Conservation (phyloP, 2,797 vertebrate genomes). For the Hippocampus kuda region DNA sequence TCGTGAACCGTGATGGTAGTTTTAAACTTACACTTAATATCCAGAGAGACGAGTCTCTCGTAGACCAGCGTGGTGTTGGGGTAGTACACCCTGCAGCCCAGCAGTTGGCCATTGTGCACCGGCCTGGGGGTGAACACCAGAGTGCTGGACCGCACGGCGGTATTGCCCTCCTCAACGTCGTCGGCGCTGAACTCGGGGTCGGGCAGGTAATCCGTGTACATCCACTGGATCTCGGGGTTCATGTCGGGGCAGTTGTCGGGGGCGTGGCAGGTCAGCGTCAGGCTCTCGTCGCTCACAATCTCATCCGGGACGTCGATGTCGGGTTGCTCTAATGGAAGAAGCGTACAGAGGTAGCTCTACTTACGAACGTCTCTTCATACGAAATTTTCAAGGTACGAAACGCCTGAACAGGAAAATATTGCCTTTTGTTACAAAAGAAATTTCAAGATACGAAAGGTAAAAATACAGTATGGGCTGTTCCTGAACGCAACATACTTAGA, state of each 20-base stretch:
- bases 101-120: constrained; percentile 77
- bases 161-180: constrained; percentile 74
- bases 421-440: too few species aligned
- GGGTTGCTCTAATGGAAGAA: constrained; percentile 69
- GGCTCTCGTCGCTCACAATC: constrained; percentile 73
- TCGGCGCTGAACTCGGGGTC: constrained; percentile 69
- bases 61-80: constrained; percentile 76
- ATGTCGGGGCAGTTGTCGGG: constrained; percentile 85
- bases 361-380: too few species aligned
- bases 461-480: too few species aligned
- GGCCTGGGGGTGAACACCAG: constrained; percentile 78
- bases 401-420: too few species aligned
- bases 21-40: constrained; percentile 78
- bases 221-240: constrained; percentile 80
- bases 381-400: too few species aligned
- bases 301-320: constrained; percentile 78
- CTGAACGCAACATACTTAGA: too few species aligned
- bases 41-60: constrained; percentile 74
- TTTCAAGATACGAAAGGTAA: too few species aligned
- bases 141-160: constrained; percentile 74
- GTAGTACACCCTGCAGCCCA: constrained; percentile 81
- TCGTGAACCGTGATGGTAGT: too few species aligned
- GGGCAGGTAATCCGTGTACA: constrained; percentile 76
- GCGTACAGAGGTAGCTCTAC: too few species aligned
- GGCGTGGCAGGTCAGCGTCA: constrained; percentile 79